Percentiles rank a stretch among this genome's conserved stretches.
Evolutionary conservation across 2,797 vertebrate genomes (phyloP).

Genomic region (Phrynocephalus forsythii): DNA sequence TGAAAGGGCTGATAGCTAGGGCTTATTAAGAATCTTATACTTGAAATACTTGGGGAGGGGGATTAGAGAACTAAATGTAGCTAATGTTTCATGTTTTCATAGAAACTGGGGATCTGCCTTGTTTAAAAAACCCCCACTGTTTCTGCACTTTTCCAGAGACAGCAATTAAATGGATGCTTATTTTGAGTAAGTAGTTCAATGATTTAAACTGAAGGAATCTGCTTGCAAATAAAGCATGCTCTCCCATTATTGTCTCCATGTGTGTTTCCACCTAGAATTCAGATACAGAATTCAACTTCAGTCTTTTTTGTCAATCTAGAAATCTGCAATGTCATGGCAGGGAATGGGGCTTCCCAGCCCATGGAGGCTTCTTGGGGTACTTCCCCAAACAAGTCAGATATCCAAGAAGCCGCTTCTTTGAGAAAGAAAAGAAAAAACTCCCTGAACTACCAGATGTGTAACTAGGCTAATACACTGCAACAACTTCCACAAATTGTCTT

Average conservation of each 20-base stretch:
- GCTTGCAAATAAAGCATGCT: no score
- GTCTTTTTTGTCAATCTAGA: constrained; percentile 14
- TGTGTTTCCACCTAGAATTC: background rate
- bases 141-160: background rate
- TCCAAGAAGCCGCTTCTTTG: background rate
- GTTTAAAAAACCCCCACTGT: background rate
- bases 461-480: background rate
- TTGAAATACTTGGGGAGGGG: background rate
- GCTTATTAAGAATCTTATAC: background rate
- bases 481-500: background rate
- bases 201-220: background rate
- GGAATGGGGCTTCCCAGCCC: no score
- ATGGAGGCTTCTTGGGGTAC: no score
- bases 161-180: background rate
- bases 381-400: no score
- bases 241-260: fast-evolving
- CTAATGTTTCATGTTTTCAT: background rate
- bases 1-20: background rate
- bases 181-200: background rate
- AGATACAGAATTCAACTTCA: constrained; percentile 9
- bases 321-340: no score
- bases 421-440: background rate
- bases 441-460: background rate
- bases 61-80: background rate
- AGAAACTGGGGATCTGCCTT: background rate